phyloP scores from a whole-genome alignment of 37 sponge, comb jelly and placozoan species.

The Haliclona indistincta region DNA sequence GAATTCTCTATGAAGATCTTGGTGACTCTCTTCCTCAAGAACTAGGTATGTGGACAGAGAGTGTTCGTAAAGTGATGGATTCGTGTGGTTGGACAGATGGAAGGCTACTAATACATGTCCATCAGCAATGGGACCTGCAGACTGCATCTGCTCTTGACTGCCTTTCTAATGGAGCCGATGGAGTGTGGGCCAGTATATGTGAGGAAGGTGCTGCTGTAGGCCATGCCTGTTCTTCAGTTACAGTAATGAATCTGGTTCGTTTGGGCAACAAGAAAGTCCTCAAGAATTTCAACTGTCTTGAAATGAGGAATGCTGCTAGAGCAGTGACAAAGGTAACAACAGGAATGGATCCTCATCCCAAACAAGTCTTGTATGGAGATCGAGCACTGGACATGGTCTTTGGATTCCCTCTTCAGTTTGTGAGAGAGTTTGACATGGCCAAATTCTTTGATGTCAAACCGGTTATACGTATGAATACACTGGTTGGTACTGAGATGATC shows the following conservation, averaged over 20 bases:
- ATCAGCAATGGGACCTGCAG: conserved; percentile 85
- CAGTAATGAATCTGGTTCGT: conserved; percentile 83
- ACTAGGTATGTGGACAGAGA: conserved; percentile 76
- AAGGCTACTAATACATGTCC: conserved; percentile 68
- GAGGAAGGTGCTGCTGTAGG: conserved; percentile 91
- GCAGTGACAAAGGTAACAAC: conserved; percentile 76
- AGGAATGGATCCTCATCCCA: conserved; percentile 66
- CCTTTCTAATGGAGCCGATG: conserved; percentile 78
- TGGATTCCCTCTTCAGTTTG: conserved; percentile 58
- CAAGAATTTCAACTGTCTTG: conserved; percentile 67
- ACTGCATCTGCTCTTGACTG: conserved; percentile 70
- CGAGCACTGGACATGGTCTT: conserved; percentile 75
- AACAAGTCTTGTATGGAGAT: conserved; percentile 74
- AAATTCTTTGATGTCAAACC: conserved; percentile 75
- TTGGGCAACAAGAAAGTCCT: conserved; percentile 76
- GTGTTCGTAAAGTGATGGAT: conserved; percentile 68
- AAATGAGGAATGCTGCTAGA: conserved; percentile 69
- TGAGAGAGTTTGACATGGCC: conserved; percentile 73
- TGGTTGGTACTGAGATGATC: conserved; percentile 78
- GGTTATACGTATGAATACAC: conserved; percentile 64
- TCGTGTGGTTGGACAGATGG: conserved; percentile 69
- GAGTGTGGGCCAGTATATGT: conserved; percentile 87
- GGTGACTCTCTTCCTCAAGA: conserved; percentile 81
- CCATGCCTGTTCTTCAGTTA: conserved; percentile 76
- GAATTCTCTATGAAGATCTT: conserved; percentile 70